phyloP scores from a whole-genome alignment of 2,888 invertebrate genomes.

The Dryocosmus kuriphilus region DNA sequence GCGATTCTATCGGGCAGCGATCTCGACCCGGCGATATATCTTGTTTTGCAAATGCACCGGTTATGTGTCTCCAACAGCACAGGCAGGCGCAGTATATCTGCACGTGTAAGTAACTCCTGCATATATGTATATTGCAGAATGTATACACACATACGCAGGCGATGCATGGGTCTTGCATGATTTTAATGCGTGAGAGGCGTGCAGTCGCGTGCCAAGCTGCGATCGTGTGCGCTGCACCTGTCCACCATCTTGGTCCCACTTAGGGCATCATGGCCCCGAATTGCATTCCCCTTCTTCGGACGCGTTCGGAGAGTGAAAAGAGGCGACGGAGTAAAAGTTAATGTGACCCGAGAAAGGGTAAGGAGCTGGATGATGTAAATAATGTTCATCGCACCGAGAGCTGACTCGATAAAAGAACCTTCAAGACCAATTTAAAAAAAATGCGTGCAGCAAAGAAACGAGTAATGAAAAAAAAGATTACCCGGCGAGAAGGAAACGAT shows the following conservation, averaged over 20 bases:
- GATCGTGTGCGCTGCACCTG: conserved; percentile 66
- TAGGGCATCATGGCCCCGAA: conserved; percentile 19
- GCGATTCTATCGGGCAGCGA: conserved; percentile 56
- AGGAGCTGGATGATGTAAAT: conserved; percentile 25
- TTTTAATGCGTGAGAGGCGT: conserved; percentile 46
- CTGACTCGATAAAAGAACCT: conserved; percentile 1
- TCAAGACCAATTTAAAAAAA: conserved; percentile 5
- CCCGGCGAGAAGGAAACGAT: neutral
- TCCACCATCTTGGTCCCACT: conserved; percentile 66
- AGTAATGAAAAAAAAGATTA: neutral
- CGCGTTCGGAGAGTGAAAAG: conserved; percentile 19
- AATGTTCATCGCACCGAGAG: neutral
- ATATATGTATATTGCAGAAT: neutral
- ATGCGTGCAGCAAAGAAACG: neutral
- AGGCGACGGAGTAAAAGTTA: conserved; percentile 16
- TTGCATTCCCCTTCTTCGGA: conserved; percentile 26
- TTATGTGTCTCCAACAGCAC: conserved; percentile 10
- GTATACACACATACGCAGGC: no score
- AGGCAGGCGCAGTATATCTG: conserved; percentile 28
- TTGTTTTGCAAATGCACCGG: conserved; percentile 40
- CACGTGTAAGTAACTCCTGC: conserved; percentile 24
- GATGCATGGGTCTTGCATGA: conserved; percentile 20
- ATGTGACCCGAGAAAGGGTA: neutral
- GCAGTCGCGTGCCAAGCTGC: conserved; percentile 66
- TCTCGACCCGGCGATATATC: conserved; percentile 41